Evolutionary conservation across 2,888 invertebrate genomes (phyloP).

Genomic region (Epinotia demarniana): DNA sequence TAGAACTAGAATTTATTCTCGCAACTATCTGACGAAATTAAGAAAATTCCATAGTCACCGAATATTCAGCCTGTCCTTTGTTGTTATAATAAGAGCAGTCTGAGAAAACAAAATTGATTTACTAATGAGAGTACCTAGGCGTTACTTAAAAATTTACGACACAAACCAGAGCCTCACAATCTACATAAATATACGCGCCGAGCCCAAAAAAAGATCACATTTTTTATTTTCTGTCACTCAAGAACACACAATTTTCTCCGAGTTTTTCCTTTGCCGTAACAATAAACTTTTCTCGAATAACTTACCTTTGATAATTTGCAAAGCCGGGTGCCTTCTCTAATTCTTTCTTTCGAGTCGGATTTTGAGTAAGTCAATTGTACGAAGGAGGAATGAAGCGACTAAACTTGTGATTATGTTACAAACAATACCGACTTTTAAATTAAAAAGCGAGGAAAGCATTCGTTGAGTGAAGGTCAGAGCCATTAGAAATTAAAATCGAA

Average conservation of each 20-base stretch:
- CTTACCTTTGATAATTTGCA: constrained; percentile 38
- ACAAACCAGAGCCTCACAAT: constrained; percentile 16
- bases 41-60: too few species aligned
- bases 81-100: background rate
- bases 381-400: constrained; percentile 25
- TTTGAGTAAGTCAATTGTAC: constrained; percentile 26
- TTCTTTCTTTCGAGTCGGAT: constrained; percentile 12
- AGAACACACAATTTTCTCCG: constrained; percentile 30
- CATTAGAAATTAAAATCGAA: constrained; percentile 58
- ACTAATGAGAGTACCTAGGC: background rate
- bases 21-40: too few species aligned
- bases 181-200: constrained; percentile 28
- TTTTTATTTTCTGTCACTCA: constrained; percentile 33
- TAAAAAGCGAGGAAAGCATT: constrained; percentile 28
- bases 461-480: constrained; percentile 41
- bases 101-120: background rate
- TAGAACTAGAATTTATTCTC: too few species aligned
- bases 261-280: constrained; percentile 32
- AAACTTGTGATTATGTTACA: constrained; percentile 25
- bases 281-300: constrained; percentile 37
- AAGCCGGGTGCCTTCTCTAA: constrained; percentile 14
- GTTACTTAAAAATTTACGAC: constrained; percentile 20
- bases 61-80: too few species aligned
- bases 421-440: constrained; percentile 33
- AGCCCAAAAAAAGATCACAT: constrained; percentile 25